Evolutionary conservation across 2,797 vertebrate species (phyloP).

Genomic region (Luscinia megarhynchos): DNA sequence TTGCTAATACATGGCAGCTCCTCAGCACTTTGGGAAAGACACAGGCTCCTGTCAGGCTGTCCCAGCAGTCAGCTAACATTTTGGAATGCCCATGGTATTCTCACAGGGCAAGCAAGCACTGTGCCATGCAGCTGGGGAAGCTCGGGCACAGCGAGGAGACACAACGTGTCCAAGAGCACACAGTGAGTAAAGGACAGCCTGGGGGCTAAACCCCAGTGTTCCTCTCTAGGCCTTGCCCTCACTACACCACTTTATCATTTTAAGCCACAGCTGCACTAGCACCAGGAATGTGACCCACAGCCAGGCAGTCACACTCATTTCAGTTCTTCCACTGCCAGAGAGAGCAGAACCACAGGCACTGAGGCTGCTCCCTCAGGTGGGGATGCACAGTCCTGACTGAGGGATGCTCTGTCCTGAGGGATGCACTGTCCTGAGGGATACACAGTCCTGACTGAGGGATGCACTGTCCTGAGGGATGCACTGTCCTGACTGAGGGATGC

Average conservation of each 20-base stretch:
- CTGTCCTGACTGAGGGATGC: background rate
- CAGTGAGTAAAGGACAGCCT: background rate
- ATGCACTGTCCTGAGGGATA: background rate
- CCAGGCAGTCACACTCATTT: fast-evolving
- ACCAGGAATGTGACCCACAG: background rate
- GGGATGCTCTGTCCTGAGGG: too few relatives aligned
- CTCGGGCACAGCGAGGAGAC: background rate
- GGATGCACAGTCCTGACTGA: background rate
- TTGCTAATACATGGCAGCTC: background rate
- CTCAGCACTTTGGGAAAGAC: background rate
- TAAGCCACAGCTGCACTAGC: background rate
- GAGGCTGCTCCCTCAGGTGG: background rate
- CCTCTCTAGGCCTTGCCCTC: background rate
- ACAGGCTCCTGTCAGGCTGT: background rate
- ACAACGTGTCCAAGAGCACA: fast-evolving
- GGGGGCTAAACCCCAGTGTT: background rate
- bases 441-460: too few relatives aligned
- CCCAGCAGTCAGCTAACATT: background rate
- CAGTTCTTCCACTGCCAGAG: background rate
- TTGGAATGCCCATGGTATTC: background rate
- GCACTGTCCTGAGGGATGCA: too few relatives aligned
- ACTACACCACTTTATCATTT: background rate
- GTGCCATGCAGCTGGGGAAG: background rate
- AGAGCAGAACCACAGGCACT: background rate
- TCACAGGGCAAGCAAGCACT: fast-evolving